Evolutionary conservation across 2,888 invertebrate genomes (phyloP).

Genomic region (Hypomecis punctinalis): DNA sequence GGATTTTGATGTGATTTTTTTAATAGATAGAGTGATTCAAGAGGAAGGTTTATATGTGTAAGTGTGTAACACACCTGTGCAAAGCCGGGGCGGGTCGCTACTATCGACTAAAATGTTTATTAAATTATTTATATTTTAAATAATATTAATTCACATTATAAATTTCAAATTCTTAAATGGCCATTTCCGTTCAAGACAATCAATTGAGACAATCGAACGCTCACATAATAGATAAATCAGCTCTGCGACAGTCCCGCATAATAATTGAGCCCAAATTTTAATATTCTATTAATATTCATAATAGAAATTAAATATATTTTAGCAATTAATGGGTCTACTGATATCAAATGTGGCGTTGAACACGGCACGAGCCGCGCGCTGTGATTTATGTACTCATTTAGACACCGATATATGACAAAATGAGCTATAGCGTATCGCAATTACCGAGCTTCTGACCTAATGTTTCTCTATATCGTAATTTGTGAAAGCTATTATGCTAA

Average conservation of each 20-base stretch:
- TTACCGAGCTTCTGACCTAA: constrained; percentile 53
- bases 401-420: constrained; percentile 42
- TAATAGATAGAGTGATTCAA: no score
- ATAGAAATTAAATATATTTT: constrained; percentile 40
- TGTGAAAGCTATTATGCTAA: constrained; percentile 67
- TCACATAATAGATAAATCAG: constrained; percentile 20
- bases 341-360: constrained; percentile 34
- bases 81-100: no score
- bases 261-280: constrained; percentile 33
- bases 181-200: not conserved
- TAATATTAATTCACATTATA: no score
- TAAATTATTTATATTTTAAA: no score
- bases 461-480: constrained; percentile 58
- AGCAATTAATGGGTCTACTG: constrained; percentile 40
- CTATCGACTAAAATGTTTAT: no score
- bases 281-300: constrained; percentile 42
- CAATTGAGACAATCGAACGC: not conserved
- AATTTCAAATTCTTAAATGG: not conserved
- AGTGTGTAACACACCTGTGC: no score
- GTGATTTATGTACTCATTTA: constrained; percentile 43
- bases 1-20: no score
- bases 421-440: constrained; percentile 42
- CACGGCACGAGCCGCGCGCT: constrained; percentile 37
- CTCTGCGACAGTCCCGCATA: constrained; percentile 25
- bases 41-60: no score